These are phyloP conservation scores for Tenualosa thibaudeaui DNA, from an alignment of 2,797 vertebrate genomes.

Conservation along the genomic window DNA sequence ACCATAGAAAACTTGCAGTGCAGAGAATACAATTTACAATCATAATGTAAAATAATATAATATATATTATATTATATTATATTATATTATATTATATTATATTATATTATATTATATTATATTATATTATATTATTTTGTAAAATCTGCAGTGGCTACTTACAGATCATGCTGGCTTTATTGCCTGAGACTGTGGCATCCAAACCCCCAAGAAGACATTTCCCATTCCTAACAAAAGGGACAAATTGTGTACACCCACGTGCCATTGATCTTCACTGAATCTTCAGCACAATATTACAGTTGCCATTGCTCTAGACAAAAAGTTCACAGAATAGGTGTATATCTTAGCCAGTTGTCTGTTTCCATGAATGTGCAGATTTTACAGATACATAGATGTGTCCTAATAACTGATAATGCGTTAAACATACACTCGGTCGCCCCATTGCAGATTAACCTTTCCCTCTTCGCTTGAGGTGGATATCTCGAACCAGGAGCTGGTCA, in stretches of 20 bases:
- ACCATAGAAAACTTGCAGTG: too few relatives aligned
- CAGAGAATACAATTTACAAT: too few relatives aligned
- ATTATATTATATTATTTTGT: background rate
- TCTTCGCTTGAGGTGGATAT: background rate
- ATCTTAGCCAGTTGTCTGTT: background rate
- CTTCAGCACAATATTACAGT: background rate
- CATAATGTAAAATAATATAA: too few relatives aligned
- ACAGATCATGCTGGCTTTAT: constrained; percentile 3
- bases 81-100: too few relatives aligned
- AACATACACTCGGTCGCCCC: background rate
- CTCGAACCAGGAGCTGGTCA: constrained; percentile 16
- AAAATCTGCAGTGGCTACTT: background rate
- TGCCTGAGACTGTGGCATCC: constrained; percentile 3
- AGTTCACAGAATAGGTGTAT: background rate
- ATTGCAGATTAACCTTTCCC: background rate
- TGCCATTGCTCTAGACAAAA: too few relatives aligned
- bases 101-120: too few relatives aligned
- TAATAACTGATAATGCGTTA: background rate
- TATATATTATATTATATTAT: too few relatives aligned
- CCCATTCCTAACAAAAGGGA: background rate
- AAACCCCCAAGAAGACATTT: background rate
- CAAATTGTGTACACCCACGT: background rate
- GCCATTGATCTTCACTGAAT: background rate
- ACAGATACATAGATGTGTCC: background rate
- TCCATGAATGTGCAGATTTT: background rate